Percentiles rank a stretch among this genome's conserved stretches.
phyloP scores from a whole-genome alignment of 2,888 invertebrate species.

The Suillia variegata region DNA sequence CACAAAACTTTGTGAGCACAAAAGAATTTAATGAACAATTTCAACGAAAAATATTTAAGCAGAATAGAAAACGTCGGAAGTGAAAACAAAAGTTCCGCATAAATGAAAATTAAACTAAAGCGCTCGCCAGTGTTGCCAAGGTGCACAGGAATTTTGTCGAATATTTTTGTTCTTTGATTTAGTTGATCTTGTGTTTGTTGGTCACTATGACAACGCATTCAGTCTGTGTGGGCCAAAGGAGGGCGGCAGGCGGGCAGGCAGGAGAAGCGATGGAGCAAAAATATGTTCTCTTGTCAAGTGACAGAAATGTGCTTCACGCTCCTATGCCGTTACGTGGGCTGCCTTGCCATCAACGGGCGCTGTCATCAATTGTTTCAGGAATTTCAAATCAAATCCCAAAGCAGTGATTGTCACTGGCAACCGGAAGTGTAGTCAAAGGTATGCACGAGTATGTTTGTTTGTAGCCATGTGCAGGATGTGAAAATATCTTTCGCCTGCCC shows the following conservation, averaged over 20 bases:
- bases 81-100: neutral
- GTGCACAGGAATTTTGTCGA: conserved; percentile 13
- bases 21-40: too few relatives aligned
- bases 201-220: conserved; percentile 3
- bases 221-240: too few relatives aligned
- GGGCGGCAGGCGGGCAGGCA: too few relatives aligned
- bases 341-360: conserved; percentile 2
- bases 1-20: too few relatives aligned
- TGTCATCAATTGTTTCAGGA: conserved; percentile 26
- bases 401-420: conserved; percentile 27
- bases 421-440: conserved; percentile 19
- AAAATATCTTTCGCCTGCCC: conserved; percentile 1
- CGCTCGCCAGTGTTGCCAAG: conserved; percentile 9
- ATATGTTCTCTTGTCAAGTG: conserved; percentile 3
- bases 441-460: neutral
- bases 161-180: conserved; percentile 4
- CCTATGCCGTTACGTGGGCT: neutral
- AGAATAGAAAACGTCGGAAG: too few relatives aligned
- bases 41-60: too few relatives aligned
- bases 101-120: neutral
- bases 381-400: conserved; percentile 17
- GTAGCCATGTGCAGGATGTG: neutral
- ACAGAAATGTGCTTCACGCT: neutral
- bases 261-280: neutral
- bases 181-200: neutral